Evolutionary conservation across 2,797 vertebrate genomes (phyloP).

Genomic region (Trachops cirrhosus): DNA sequence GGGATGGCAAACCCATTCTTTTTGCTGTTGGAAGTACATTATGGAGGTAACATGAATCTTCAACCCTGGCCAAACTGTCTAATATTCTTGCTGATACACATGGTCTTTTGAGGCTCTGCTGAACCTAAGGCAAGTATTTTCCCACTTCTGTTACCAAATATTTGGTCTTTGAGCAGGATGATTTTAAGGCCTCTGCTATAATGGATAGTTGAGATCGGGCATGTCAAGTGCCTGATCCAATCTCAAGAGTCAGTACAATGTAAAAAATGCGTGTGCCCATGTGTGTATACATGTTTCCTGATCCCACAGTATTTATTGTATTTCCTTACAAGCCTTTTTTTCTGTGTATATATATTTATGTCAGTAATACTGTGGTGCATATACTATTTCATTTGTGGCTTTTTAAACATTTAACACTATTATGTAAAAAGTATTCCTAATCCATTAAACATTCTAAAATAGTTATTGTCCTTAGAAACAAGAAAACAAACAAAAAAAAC

Average conservation of each 20-base stretch:
- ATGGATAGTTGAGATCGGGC: background rate
- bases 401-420: background rate
- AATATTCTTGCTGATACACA: background rate
- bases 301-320: background rate
- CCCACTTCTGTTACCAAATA: background rate
- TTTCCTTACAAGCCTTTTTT: background rate
- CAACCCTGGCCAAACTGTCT: background rate
- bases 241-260: background rate
- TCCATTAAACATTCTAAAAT: background rate
- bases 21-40: background rate
- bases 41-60: background rate
- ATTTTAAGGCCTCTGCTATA: background rate
- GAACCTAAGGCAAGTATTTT: background rate
- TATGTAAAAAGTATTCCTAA: background rate
- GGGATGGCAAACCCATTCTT: background rate
- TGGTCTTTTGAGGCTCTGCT: background rate
- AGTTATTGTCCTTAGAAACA: background rate
- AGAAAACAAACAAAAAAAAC: background rate
- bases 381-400: background rate
- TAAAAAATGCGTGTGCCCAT: background rate
- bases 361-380: background rate
- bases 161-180: background rate
- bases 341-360: background rate
- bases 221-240: background rate
- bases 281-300: background rate